phyloP scores from a whole-genome alignment of 2,113 vertebrate genomes.

The Deroptyus accipitrinus region DNA sequence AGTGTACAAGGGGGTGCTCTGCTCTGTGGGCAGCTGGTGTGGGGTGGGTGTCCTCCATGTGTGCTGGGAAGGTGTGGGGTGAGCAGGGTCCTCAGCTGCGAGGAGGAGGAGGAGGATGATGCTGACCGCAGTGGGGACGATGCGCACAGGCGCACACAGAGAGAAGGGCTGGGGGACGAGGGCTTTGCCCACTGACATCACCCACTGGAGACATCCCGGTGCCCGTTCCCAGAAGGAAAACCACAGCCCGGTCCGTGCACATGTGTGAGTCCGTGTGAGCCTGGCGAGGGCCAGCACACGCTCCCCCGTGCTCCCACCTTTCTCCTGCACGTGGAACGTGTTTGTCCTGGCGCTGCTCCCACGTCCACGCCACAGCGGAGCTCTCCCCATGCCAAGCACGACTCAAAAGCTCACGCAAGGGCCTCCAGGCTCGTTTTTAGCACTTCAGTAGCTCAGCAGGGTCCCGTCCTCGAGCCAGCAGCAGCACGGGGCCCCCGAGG shows the following conservation, averaged over 20 bases:
- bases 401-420: neutral
- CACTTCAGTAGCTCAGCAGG: neutral
- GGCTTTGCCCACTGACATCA: rapidly evolving
- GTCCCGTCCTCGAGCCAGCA: neutral
- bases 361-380: neutral
- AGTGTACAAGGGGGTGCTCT: rapidly evolving
- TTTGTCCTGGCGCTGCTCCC: neutral
- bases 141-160: rapidly evolving
- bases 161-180: rapidly evolving
- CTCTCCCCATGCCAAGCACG: neutral
- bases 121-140: rapidly evolving
- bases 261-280: rapidly evolving
- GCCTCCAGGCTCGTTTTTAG: neutral
- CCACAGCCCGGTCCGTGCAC: rapidly evolving
- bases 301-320: neutral
- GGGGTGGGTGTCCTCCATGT: neutral
- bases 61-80: neutral
- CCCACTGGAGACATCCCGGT: rapidly evolving
- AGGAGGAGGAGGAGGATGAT: neutral
- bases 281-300: rapidly evolving
- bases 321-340: neutral
- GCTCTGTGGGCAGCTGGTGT: neutral
- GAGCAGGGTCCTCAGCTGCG: neutral
- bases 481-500: neutral
- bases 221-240: rapidly evolving